Evolutionary conservation across 2,888 invertebrate genomes (phyloP).

Genomic region (Pseudococcus viburni): DNA sequence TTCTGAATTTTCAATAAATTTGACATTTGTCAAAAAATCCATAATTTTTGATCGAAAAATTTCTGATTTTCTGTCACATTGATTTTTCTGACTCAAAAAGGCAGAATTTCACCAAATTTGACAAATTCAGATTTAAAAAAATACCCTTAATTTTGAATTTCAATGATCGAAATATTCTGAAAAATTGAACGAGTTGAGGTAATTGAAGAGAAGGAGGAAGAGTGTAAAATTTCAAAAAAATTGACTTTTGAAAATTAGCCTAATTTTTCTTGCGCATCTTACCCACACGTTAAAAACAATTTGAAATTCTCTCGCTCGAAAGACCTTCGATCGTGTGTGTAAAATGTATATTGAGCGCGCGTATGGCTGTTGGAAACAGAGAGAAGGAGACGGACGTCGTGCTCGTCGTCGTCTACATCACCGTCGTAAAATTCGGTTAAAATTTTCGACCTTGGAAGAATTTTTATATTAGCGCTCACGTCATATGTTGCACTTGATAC

Average conservation of each 20-base stretch:
- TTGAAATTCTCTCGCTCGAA: background rate
- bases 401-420: conserved; percentile 12
- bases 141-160: too few relatives aligned
- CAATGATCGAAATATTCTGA: too few relatives aligned
- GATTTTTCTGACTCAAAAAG: too few relatives aligned
- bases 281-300: background rate
- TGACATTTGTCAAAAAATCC: too few relatives aligned
- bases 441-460: conserved; percentile 34
- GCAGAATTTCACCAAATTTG: too few relatives aligned
- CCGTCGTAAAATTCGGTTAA: conserved; percentile 43
- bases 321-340: conserved; percentile 6
- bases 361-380: background rate
- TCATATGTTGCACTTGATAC: conserved; percentile 26
- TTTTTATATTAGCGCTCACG: conserved; percentile 32
- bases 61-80: too few relatives aligned
- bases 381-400: background rate
- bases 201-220: too few relatives aligned
- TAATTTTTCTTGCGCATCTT: background rate
- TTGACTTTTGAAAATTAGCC: background rate
- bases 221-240: too few relatives aligned
- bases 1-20: too few relatives aligned
- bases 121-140: too few relatives aligned
- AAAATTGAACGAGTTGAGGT: too few relatives aligned
- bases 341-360: background rate
- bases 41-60: too few relatives aligned